phyloP scores from a whole-genome alignment of 1,140 invertebrate species.

The Drosophila repleta region DNA sequence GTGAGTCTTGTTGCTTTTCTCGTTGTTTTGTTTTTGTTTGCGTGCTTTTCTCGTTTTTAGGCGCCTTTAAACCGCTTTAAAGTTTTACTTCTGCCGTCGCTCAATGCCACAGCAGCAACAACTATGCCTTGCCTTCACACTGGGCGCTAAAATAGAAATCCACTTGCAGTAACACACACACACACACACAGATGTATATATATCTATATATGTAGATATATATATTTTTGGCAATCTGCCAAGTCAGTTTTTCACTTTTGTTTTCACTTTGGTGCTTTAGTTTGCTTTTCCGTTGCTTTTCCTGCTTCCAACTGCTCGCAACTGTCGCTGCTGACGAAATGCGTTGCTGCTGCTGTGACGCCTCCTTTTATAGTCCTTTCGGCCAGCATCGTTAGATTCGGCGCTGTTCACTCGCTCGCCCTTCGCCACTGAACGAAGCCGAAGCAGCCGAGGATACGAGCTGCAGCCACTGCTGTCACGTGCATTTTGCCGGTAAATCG shows the following conservation, averaged over 20 bases:
- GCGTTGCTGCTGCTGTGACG: constrained; percentile 25
- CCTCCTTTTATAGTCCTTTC: constrained; percentile 59
- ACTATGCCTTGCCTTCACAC: constrained; percentile 21
- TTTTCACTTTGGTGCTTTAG: constrained; percentile 47
- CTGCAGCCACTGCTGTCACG: constrained; percentile 40
- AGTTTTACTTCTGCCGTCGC: constrained; percentile 34
- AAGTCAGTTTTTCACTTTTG: constrained; percentile 63
- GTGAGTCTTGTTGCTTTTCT: constrained; percentile 11
- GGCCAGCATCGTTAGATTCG: constrained; percentile 56
- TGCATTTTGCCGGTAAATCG: constrained; percentile 74
- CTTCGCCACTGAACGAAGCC: constrained; percentile 35
- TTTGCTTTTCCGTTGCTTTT: background rate
- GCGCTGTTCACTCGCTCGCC: constrained; percentile 45
- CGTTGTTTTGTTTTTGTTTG: constrained; percentile 8
- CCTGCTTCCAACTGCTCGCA: constrained; percentile 36
- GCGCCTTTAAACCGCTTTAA: constrained; percentile 37
- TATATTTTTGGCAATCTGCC: constrained; percentile 35
- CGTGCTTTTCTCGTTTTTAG: constrained; percentile 5
- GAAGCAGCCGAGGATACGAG: constrained; percentile 7
- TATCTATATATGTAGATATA: constrained; percentile 8
- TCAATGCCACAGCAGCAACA: constrained; percentile 40
- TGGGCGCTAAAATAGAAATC: constrained; percentile 65
- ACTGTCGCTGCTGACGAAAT: constrained; percentile 61
- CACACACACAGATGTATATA: constrained; percentile 2
- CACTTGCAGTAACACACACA: constrained; percentile 42